Conservation (phyloP, 2,113 vertebrate species). For the Emydocephalus ijimae region DNA sequence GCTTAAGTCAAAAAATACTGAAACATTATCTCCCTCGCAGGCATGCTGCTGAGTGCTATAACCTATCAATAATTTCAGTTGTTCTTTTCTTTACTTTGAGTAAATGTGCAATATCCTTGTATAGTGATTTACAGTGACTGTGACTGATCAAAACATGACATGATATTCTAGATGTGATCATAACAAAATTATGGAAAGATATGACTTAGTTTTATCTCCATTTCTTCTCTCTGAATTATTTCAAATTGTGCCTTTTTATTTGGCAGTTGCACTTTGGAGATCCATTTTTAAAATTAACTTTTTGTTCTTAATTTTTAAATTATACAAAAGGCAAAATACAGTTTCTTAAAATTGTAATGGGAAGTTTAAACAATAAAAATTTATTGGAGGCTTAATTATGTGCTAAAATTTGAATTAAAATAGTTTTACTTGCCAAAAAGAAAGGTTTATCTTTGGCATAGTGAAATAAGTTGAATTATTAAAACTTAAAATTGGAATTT, state of each 20-base stretch:
- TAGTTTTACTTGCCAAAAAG: background rate
- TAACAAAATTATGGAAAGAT: background rate
- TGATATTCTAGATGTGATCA: background rate
- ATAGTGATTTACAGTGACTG: background rate
- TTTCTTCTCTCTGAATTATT: background rate
- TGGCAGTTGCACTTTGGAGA: background rate
- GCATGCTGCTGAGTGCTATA: background rate
- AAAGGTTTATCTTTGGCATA: background rate
- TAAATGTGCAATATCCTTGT: background rate
- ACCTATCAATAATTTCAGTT: background rate
- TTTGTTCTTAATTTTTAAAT: background rate
- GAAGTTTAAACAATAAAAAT: background rate
- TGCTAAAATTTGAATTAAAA: background rate
- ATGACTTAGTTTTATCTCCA: background rate
- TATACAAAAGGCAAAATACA: background rate
- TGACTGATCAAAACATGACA: background rate
- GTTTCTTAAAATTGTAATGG: background rate
- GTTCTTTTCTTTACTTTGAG: background rate
- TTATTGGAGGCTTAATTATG: background rate
- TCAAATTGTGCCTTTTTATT: background rate
- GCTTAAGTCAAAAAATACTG: background rate
- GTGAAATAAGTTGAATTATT: background rate
- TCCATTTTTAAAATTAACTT: background rate
- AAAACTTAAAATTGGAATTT: background rate
- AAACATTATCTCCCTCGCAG: background rate